phyloP scores from a whole-genome alignment of 2,113 vertebrate genomes.

The Collichthys lucidus region DNA sequence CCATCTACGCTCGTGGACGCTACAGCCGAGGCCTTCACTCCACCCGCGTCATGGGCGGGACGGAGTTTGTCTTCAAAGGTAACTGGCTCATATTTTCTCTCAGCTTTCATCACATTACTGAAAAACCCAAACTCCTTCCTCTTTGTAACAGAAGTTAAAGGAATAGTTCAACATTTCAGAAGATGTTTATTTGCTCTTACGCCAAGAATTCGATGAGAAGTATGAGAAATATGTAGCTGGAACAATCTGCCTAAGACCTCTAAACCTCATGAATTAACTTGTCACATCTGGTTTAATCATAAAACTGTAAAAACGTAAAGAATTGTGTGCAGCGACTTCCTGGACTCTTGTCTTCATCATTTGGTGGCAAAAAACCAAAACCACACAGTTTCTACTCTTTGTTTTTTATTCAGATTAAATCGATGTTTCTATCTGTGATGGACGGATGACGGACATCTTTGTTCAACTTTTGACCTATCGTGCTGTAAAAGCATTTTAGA shows the following conservation, averaged over 20 bases:
- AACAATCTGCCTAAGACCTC: not conserved
- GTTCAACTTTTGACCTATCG: not conserved
- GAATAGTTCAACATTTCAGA: too few relatives aligned
- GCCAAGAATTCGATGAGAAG: too few relatives aligned
- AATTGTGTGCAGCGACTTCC: not conserved
- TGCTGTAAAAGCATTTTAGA: not conserved
- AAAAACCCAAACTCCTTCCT: too few relatives aligned
- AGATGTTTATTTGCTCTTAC: too few relatives aligned
- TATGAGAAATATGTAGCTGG: not conserved
- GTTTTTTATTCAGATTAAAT: not conserved
- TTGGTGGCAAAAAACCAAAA: not conserved
- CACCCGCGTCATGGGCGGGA: constrained; percentile 90
- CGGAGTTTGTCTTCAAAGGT: constrained; percentile 98
- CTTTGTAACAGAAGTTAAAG: not conserved
- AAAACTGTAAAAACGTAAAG: not conserved
- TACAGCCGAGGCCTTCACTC: constrained; percentile 94
- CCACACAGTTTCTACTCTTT: not conserved
- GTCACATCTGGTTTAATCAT: not conserved
- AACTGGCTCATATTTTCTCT: constrained; percentile 26
- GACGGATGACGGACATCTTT: too few relatives aligned
- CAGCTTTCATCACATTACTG: not conserved
- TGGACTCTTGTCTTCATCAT: not conserved
- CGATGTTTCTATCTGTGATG: not conserved
- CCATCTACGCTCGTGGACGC: constrained; percentile 93
- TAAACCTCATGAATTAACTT: not conserved